A percentile compares a stretch with the other conserved stretches of the same genome.
phyloP scores from a whole-genome alignment of 2,797 vertebrate genomes.

The Centropyge bicolor region DNA sequence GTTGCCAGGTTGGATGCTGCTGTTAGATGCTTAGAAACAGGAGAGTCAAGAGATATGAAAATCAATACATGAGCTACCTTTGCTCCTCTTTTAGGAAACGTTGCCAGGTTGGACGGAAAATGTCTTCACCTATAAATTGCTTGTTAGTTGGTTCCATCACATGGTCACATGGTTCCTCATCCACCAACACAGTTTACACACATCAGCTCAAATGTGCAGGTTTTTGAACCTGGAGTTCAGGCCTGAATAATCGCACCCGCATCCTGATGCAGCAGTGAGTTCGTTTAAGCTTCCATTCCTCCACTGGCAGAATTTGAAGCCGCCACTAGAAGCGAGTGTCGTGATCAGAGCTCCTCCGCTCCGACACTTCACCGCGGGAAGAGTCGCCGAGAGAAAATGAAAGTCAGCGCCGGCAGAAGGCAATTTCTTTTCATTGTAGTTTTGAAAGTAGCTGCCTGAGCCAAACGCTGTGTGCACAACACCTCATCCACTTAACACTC shows the following conservation, averaged over 20 bases:
- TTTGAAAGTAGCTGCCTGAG: conserved; percentile 15
- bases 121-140: background rate
- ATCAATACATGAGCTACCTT: background rate
- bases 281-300: background rate
- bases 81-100: background rate
- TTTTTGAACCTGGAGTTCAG: too few species aligned
- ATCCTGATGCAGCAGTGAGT: background rate
- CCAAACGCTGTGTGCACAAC: background rate
- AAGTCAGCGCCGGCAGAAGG: conserved; percentile 17
- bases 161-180: too few species aligned
- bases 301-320: background rate
- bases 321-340: background rate
- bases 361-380: background rate
- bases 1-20: background rate
- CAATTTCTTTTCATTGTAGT: conserved; percentile 10
- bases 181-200: too few species aligned
- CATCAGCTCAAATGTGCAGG: too few species aligned
- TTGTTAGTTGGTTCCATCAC: background rate
- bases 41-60: background rate
- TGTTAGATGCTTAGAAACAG: background rate
- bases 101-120: background rate
- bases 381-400: conserved; percentile 11
- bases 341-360: conserved; percentile 16
- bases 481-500: conserved; percentile 10
- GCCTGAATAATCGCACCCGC: background rate